A percentile compares a stretch with the other conserved stretches of the same genome.
Evolutionary conservation across 2,797 vertebrate genomes (phyloP).

Genomic region (Catharus ustulatus): DNA sequence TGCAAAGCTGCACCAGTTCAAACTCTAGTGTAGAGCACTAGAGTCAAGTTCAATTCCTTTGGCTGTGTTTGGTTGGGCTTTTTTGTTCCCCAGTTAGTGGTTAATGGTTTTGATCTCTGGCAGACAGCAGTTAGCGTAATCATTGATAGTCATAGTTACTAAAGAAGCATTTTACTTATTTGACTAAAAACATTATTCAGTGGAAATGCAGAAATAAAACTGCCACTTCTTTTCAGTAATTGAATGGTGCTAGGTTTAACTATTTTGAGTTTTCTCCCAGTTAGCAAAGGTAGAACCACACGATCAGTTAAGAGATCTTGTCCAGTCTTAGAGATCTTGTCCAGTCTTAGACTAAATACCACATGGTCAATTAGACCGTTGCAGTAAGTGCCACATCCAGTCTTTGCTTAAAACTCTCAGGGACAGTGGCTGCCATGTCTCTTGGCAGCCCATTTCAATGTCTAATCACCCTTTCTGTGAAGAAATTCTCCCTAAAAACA

Average conservation of each 20-base stretch:
- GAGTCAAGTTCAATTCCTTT: not conserved
- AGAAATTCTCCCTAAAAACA: not conserved
- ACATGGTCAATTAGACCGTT: not conserved
- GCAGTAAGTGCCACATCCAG: not conserved
- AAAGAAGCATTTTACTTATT: not conserved
- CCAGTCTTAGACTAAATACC: not conserved
- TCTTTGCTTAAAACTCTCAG: not conserved
- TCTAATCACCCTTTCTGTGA: not conserved
- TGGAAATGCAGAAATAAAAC: not conserved
- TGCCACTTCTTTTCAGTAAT: not conserved
- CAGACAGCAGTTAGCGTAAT: not conserved
- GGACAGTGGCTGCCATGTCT: accelerated
- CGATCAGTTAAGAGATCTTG: accelerated
- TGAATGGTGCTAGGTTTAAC: not conserved
- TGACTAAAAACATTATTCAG: not conserved
- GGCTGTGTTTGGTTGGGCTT: not conserved
- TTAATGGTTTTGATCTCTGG: not conserved
- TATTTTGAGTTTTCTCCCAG: not conserved
- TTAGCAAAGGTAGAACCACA: not conserved
- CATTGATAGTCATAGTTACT: not conserved
- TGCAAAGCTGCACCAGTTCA: not conserved
- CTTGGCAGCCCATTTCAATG: not conserved
- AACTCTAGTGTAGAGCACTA: not conserved
- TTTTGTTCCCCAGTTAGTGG: not conserved
- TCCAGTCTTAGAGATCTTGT: not conserved